A percentile compares a stretch with the other conserved stretches of the same genome.
Evolutionary conservation across 2,113 vertebrate genomes (phyloP).

Genomic region (Cottus gobio): DNA sequence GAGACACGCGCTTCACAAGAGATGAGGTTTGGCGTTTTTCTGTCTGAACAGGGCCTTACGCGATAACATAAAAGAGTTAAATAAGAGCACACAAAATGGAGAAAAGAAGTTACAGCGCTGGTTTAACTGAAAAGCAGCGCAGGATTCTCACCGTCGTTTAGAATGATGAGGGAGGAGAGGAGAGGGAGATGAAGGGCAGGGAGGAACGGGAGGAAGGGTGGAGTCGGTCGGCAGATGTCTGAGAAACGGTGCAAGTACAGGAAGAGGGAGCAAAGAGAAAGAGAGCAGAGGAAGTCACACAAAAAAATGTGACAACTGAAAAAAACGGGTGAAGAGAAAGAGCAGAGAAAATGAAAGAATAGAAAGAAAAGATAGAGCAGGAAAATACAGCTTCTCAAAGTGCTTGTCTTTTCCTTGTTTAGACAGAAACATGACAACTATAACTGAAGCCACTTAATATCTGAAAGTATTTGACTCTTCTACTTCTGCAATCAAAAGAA

Average conservation of each 20-base stretch:
- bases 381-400: background rate
- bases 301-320: constrained; percentile 19
- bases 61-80: background rate
- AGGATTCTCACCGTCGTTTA: constrained; percentile 74
- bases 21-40: background rate
- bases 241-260: constrained; percentile 51
- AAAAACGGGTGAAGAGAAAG: background rate
- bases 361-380: background rate
- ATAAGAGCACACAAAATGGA: constrained; percentile 5
- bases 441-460: background rate
- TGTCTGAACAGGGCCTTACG: constrained; percentile 23
- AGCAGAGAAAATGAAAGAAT: background rate
- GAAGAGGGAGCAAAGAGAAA: constrained; percentile 19
- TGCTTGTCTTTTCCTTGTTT: background rate
- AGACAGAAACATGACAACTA: background rate
- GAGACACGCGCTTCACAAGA: background rate
- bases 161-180: constrained; percentile 61
- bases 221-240: constrained; percentile 63
- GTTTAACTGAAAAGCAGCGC: constrained; percentile 3
- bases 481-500: background rate
- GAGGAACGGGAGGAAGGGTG: constrained; percentile 68
- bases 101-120: background rate
- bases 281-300: constrained; percentile 1
- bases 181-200: constrained; percentile 61
- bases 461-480: background rate